phyloP scores from a whole-genome alignment of 2,797 vertebrate genomes.

The Chrosomus eos region DNA sequence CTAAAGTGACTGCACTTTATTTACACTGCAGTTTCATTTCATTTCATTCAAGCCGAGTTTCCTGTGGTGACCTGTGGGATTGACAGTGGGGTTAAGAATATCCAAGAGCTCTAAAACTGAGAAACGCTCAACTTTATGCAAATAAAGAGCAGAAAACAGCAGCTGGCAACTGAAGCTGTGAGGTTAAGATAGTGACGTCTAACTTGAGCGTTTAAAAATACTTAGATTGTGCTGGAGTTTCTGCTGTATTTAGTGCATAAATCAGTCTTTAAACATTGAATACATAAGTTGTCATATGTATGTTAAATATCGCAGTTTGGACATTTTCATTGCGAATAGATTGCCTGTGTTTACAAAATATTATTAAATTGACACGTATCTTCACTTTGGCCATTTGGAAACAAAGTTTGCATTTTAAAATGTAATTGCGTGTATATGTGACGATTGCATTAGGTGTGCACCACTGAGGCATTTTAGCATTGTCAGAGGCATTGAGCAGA shows the following conservation, averaged over 20 bases:
- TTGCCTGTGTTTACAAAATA: background rate
- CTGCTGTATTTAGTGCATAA: background rate
- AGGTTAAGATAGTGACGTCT: background rate
- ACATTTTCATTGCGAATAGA: background rate
- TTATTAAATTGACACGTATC: background rate
- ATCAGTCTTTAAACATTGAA: no score
- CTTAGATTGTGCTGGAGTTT: no score
- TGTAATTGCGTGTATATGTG: background rate
- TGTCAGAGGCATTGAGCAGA: background rate
- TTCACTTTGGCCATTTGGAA: background rate
- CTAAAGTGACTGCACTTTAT: background rate
- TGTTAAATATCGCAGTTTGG: background rate
- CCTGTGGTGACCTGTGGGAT: background rate
- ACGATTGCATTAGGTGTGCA: background rate
- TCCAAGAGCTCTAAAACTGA: background rate
- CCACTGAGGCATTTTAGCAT: background rate
- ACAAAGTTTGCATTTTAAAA: background rate
- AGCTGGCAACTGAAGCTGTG: background rate
- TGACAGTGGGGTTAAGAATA: background rate
- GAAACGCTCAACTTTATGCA: background rate
- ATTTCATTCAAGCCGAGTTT: no score
- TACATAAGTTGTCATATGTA: no score
- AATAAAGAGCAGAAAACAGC: background rate
- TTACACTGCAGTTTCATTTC: no score
- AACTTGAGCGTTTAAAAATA: no score